Evolutionary conservation across 2,113 vertebrate genomes (phyloP), one percentile per base, ranked within the genome.

Genomic region (Girardinichthys multiradiatus): DNA sequence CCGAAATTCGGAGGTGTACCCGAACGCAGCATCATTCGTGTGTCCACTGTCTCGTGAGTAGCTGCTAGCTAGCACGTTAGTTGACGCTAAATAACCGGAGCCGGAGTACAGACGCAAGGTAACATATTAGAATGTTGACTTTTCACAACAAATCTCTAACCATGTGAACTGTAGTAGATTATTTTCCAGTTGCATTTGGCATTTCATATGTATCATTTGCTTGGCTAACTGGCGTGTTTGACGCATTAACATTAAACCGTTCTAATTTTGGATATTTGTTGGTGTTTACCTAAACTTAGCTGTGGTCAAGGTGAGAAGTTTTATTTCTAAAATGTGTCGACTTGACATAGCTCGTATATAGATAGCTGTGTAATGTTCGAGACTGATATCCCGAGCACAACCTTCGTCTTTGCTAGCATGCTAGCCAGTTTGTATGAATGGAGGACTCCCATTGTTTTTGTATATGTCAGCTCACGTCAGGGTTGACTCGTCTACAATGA

Each of bases 381-480:
- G 4, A 12, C 9, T 26, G 29, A 0, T 58, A 13, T 27, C 24
- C 4, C 19, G 4, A 3, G n/a, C 3, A 3, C 6, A 51, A 12
- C 60, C 10, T 30, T 31, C 3, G 33, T 30, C 51, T 48, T 13
- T 35, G 42, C 35, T 81, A 87, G 77, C 80, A 19, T 57, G 82
- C 67, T 74, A 78, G 24, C 63, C 54, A 67, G 68, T 74, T 31
- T 11, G 69, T 60, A 48, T 76, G 76, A 82, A 82, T 79, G 84
- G 75, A 83, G 2, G 70, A 12, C 28, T 75, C 51, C n/a, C 48
- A 77, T 82, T 86, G 81, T 84, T 71, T 57, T 67, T 59, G 77
- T 15, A 29, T 37, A 27, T 11, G 35, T 7, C 14, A 8, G 4
- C 8, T 60, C 68, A 60, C 19, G 24, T 8, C 8, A n/a, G 17